A percentile compares a stretch with the other conserved stretches of the same genome.
Evolutionary conservation across 2,888 invertebrate species (phyloP).

Genomic region (Cantharis flavilabris): DNA sequence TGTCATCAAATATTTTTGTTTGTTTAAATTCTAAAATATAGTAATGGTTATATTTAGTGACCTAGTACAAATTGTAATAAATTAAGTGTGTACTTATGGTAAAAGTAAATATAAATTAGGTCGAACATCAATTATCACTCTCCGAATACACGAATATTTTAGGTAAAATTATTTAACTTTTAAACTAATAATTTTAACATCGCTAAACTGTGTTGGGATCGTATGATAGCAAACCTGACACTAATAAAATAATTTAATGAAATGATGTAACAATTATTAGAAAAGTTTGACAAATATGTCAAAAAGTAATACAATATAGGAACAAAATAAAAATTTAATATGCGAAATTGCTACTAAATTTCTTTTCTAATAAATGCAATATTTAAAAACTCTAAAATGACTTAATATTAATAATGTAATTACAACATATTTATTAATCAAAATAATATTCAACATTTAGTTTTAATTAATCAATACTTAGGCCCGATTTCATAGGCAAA

Average conservation of each 20-base stretch:
- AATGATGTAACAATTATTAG: neutral
- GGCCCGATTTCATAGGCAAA: too few species aligned
- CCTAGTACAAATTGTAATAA: neutral
- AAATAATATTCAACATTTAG: too few species aligned
- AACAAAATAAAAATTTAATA: neutral
- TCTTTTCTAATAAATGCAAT: neutral
- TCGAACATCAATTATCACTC: neutral
- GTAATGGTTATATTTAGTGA: neutral
- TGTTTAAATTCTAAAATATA: neutral
- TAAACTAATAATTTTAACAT: neutral
- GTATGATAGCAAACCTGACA: neutral
- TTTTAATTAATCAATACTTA: too few species aligned
- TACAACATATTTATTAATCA: neutral
- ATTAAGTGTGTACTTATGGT: neutral
- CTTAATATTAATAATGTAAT: neutral
- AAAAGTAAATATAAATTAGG: neutral
- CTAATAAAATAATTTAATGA: neutral
- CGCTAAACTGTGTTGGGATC: neutral
- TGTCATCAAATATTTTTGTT: neutral
- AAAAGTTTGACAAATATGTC: neutral
- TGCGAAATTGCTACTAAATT: neutral
- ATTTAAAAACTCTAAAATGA: neutral
- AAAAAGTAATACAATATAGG: neutral
- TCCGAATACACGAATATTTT: neutral
- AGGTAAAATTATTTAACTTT: neutral